A percentile compares a stretch with the other conserved stretches of the same genome.
These are phyloP conservation scores for Australoheros scitulus DNA, from an alignment of 2,113 vertebrate species.

Conservation along the genomic window DNA sequence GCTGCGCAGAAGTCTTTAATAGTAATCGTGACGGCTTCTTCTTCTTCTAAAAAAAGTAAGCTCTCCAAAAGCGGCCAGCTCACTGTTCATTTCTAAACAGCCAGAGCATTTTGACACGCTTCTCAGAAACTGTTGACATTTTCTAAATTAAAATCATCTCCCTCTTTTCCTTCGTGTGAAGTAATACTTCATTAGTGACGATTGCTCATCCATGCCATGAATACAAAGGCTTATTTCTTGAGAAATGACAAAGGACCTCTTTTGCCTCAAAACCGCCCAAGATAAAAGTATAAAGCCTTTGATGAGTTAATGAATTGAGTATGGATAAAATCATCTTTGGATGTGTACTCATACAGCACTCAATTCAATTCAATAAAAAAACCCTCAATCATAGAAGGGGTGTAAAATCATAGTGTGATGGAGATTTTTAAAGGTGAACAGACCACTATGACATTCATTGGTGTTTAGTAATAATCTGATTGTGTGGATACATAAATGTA, in stretches of 20 bases:
- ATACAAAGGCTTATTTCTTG: conserved; percentile 60
- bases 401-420: background rate
- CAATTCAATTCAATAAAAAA: conserved; percentile 48
- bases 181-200: conserved; percentile 65
- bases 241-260: conserved; percentile 55
- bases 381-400: background rate
- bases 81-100: conserved; percentile 37
- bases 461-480: background rate
- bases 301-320: conserved; percentile 64
- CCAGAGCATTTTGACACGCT: conserved; percentile 48
- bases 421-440: conserved; percentile 1
- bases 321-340: conserved; percentile 57
- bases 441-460: background rate
- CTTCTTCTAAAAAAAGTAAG: background rate
- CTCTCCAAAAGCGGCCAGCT: conserved; percentile 2
- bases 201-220: conserved; percentile 58
- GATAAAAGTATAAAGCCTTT: conserved; percentile 57
- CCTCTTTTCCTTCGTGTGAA: conserved; percentile 47
- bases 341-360: conserved; percentile 4
- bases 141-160: conserved; percentile 67
- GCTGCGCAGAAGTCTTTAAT: conserved; percentile 15
- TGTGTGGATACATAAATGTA: fast-evolving
- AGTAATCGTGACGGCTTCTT: conserved; percentile 26
- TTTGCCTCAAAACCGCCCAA: conserved; percentile 33
- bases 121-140: conserved; percentile 63